Evolutionary conservation across 2,888 invertebrate species (phyloP), one percentile per base, ranked within the genome.

Genomic region (Zygaena filipendulae): DNA sequence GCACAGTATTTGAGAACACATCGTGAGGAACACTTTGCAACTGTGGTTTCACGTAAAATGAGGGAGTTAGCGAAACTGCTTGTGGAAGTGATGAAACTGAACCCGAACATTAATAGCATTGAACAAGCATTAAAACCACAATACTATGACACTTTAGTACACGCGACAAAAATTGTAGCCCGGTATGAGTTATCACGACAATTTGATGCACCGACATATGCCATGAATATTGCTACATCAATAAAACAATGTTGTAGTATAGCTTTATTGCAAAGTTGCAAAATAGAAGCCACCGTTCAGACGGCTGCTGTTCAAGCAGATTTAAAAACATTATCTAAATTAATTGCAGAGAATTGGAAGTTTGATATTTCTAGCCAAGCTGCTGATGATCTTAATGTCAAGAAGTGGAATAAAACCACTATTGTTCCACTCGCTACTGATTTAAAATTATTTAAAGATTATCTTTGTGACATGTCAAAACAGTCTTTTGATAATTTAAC

Each of bases 341-440:
- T 29, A 21, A 35, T 32, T 24, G 14, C 8, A 3, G 22, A 26
- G 12, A 25, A 32, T 26, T 32, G 29, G 35, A 35, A 29, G 25
- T 35, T 27, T 27, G 29, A 35, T 23, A 25, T 32, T 5, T 45
- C 44, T 30, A 44, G 28, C n/a, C 43, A 44, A 38, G 48, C 49
- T 30, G 43, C 48, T 14, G 27, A 29, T 8, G 42, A 48, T 33
- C 12, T 48, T 14, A 50, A 43, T 23, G 28, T 25, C 21, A 49
- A 47, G 11, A 42, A 39, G 22, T 43, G 42, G 42, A 45, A 47
- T 32, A 47, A 45, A 27, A 23, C 39, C 10, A 49, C 47, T 27
- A 46, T 46, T 21, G 38, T 47, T 1, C 16, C 16, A 6, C 27
- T 46, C 10, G 45, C 42, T 18, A 39, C 29, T 38, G 45, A 47